Evolutionary conservation across 2,113 vertebrate species (phyloP), one percentile per base, ranked within the genome.

Genomic region (Sapayoa aenigma): DNA sequence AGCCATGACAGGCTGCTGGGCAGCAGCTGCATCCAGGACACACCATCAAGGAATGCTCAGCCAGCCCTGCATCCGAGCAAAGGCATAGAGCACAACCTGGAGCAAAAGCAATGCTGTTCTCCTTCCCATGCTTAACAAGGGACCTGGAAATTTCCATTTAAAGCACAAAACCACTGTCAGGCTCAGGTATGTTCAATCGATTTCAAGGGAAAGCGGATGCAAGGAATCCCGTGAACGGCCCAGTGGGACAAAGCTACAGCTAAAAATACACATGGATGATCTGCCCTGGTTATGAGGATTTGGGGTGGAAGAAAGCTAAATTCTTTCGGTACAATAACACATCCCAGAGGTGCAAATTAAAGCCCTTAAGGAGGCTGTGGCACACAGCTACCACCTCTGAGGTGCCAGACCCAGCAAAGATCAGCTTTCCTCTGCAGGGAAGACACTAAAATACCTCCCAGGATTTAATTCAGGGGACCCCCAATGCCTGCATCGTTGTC

Each of bases 341-440:
- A 59, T 47, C 68, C 37, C 85, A 72, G 63, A 76, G 52, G 63
- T 30, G 84, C 62, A 74, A 88, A 94, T 89, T 58, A 82, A 84
- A 89, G 74, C 84, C 56, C 11, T 12, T 19, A 9, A 74, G 42
- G 62, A 82, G 42, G 11, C 39, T 44, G 55, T 78, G 78, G 30
- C 49, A 68, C 66, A 68, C 21, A 75, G 37, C 49, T 23, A 24
- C 67, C 49, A 11, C 52, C 62, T 41, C 6, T 28, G 42, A 84
- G 37, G 49, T 30, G 52, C 42, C 84, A 68, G 73, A 68, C 35
- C 31, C 47, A 24, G n/a, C 53, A 72, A 47, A 63, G 65, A 62
- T 56, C 41, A 63, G 63, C 65, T 41, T 67, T 9, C 4, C 35
- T 23, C 6, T 0, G 0, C 41, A 69, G 19, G 9, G 20, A 39